Evolutionary conservation across 2,888 invertebrate genomes (phyloP), one percentile per base, ranked within the genome.

Genomic region (Conistra vaccinii): DNA sequence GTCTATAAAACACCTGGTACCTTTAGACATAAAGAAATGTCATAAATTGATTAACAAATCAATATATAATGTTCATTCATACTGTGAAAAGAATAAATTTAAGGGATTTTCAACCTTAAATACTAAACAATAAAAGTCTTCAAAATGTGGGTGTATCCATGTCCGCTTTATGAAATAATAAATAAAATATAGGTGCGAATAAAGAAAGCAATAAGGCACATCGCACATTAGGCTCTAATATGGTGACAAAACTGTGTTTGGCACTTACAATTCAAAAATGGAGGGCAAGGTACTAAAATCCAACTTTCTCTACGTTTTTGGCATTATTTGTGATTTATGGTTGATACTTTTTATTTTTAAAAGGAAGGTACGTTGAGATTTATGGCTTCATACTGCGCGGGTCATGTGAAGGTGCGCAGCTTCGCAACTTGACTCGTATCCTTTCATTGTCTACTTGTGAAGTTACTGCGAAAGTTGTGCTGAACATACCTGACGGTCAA

Each of bases 21-120:
- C n/a, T n/a, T n/a, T 76, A 70, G 58, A 66, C 63, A 84, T 87
- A 89, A 89, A 92, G 89, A 90, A 89, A 84, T 90, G 89, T 89
- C 91, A 93, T 95, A 95, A 94, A 95, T 94, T 94, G 93, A 94
- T 95, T 95, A 94, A 94, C 95, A 92, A 93, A 94, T 91, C 94
- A 91, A 94, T 95, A 95, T 94, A 95, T 93, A 91, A 93, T 92
- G 85, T 76, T 71, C 76, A 78, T 84, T 84, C 73, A 81, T 80
- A 55, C 72, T 77, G 63, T 74, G 62, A 70, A 48, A 67, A 72
- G n/a, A 48, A 57, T 53, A 73, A 7, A 12, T 61, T 53, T 53
- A 71, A 5, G 6, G 65, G 10, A 90, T 69, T 79, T 76, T 86
- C 32, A 80, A 85, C 87, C 69, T 87, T 91, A 85, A 45, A 0